Conservation (phyloP, 1,140 invertebrate genomes). For the Pseudomyrmex dendroicus region DNA sequence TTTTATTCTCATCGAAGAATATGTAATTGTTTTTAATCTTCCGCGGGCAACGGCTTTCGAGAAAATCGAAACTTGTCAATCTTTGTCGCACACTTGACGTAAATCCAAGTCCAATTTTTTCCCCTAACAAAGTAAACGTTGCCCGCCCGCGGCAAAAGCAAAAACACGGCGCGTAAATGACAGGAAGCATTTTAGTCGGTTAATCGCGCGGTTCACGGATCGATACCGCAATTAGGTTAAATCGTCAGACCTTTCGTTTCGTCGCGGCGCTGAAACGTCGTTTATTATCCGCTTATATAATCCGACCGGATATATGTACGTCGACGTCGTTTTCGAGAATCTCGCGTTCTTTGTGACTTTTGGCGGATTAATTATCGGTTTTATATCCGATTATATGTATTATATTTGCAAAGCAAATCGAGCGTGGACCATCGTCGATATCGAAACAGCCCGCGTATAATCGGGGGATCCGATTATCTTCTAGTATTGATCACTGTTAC, state of each 20-base stretch:
- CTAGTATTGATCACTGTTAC: slow-evolving; percentile 17
- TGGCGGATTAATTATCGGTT: slow-evolving; percentile 50
- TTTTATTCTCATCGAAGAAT: neutral
- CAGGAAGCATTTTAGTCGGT: slow-evolving; percentile 26
- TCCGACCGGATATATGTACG: neutral
- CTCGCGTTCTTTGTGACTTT: slow-evolving; percentile 44
- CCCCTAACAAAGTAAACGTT: neutral
- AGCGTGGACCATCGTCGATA: slow-evolving; percentile 17
- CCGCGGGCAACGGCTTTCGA: neutral
- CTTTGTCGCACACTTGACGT: neutral
- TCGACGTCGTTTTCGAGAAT: slow-evolving; percentile 22
- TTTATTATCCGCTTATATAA: slow-evolving; percentile 39
- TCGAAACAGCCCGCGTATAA: slow-evolving; percentile 21
- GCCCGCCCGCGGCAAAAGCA: too few relatives aligned
- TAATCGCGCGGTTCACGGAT: slow-evolving; percentile 5
- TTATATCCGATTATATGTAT: slow-evolving; percentile 47
- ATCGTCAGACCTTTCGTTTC: slow-evolving; percentile 18
- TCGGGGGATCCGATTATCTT: slow-evolving; percentile 40
- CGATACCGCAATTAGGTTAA: slow-evolving; percentile 41
- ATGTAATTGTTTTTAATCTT: too few relatives aligned
- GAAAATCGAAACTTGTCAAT: neutral
- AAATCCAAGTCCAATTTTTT: slow-evolving; percentile 1
- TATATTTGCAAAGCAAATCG: neutral
- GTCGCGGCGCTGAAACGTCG: neutral
- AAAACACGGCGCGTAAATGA: slow-evolving; percentile 23